Evolutionary conservation across 2,888 invertebrate genomes (phyloP).

Genomic region (Vanessa cardui): DNA sequence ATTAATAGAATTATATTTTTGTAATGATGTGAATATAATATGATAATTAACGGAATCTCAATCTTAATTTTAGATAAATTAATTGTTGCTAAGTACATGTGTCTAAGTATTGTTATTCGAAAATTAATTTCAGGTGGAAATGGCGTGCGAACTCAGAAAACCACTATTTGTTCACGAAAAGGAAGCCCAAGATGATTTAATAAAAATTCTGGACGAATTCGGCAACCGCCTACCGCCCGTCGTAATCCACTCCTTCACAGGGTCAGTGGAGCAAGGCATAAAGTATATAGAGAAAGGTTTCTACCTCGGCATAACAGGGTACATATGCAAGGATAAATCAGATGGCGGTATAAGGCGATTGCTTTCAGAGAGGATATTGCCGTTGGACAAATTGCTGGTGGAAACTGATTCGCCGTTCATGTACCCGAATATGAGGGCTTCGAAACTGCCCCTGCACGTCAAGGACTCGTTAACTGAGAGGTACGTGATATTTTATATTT

Average conservation of each 20-base stretch:
- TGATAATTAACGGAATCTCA: too few relatives aligned
- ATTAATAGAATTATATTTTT: too few relatives aligned
- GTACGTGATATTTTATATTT: slow-evolving; percentile 58
- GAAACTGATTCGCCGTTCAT: slow-evolving; percentile 98
- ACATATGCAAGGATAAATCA: slow-evolving; percentile 95
- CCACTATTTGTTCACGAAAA: slow-evolving; percentile 96
- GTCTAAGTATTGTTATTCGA: neutral
- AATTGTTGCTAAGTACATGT: neutral
- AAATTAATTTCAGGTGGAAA: slow-evolving; percentile 84
- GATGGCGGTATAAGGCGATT: slow-evolving; percentile 94
- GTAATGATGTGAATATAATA: too few relatives aligned
- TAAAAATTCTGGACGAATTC: slow-evolving; percentile 85
- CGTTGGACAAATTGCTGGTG: slow-evolving; percentile 92
- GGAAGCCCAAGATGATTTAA: slow-evolving; percentile 93
- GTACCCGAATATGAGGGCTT: slow-evolving; percentile 97
- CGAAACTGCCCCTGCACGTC: slow-evolving; percentile 93
- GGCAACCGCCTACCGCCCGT: slow-evolving; percentile 87
- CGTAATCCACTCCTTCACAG: slow-evolving; percentile 95
- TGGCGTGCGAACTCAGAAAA: slow-evolving; percentile 93
- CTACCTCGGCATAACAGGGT: slow-evolving; percentile 90
- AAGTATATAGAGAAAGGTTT: slow-evolving; percentile 92
- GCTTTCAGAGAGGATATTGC: slow-evolving; percentile 90
- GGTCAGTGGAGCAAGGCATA: slow-evolving; percentile 91
- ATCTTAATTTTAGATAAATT: too few relatives aligned
- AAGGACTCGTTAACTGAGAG: slow-evolving; percentile 94